phyloP scores from a whole-genome alignment of 2,113 vertebrate species.

The Steatornis caripensis region DNA sequence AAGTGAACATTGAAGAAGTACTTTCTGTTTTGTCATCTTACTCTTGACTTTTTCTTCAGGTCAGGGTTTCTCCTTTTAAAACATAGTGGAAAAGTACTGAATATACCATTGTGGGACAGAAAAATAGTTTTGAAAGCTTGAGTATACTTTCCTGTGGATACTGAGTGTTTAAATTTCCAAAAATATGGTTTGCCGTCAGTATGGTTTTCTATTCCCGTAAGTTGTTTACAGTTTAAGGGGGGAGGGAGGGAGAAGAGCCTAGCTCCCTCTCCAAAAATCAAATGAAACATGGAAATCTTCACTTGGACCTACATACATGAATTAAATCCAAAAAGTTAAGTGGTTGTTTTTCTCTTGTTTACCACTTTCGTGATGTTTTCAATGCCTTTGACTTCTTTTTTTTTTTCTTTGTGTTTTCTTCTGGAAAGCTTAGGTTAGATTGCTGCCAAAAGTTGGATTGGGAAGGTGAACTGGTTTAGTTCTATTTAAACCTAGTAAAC shows the following conservation, averaged over 20 bases:
- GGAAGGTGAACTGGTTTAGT: slow-evolving; percentile 23
- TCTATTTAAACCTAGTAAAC: neutral
- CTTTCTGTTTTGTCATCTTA: neutral
- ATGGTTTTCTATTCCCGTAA: slow-evolving; percentile 57
- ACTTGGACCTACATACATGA: neutral
- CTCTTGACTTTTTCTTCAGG: neutral
- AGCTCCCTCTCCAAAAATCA: slow-evolving; percentile 41
- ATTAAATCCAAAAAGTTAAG: slow-evolving; percentile 14
- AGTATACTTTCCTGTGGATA: slow-evolving; percentile 68
- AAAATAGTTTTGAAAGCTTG: slow-evolving; percentile 60
- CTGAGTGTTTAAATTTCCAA: slow-evolving; percentile 68
- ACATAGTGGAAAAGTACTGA: slow-evolving; percentile 54
- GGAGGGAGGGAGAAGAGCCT: neutral
- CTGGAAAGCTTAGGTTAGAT: neutral
- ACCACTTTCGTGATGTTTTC: neutral
- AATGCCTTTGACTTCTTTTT: neutral
- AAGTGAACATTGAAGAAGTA: neutral
- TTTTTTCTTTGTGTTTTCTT: neutral
- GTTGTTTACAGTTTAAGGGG: slow-evolving; percentile 59
- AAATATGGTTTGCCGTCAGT: slow-evolving; percentile 67
- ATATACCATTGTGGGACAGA: slow-evolving; percentile 64
- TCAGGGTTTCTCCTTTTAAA: slow-evolving; percentile 25
- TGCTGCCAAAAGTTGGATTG: slow-evolving; percentile 15
- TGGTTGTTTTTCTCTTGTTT: slow-evolving; percentile 19
- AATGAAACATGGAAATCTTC: slow-evolving; percentile 1